Evolutionary conservation across 1,140 invertebrate genomes (phyloP).

Genomic region (Scaptodrosophila lebanonensis): DNA sequence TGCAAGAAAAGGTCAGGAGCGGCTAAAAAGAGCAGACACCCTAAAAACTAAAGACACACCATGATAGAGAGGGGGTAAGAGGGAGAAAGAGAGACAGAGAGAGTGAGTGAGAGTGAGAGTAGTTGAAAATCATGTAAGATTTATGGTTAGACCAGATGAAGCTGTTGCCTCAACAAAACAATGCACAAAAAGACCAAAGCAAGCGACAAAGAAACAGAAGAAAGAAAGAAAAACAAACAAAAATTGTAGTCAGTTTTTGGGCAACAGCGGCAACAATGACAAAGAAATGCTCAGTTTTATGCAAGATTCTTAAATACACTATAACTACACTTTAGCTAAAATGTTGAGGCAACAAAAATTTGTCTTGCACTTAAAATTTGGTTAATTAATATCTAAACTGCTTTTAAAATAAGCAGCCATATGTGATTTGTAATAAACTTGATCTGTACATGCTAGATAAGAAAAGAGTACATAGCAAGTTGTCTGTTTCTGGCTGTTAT

Average conservation of each 20-base stretch:
- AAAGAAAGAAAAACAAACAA: constrained; percentile 5
- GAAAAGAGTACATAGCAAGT: too few species aligned
- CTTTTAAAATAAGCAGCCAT: too few species aligned
- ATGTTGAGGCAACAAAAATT: too few species aligned
- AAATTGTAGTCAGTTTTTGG: constrained; percentile 26
- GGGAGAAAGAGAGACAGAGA: background rate
- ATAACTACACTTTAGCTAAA: too few species aligned
- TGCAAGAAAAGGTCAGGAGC: constrained; percentile 34
- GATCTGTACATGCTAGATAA: too few species aligned
- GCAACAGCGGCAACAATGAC: background rate
- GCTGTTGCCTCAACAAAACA: constrained; percentile 25
- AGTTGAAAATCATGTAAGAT: constrained; percentile 57
- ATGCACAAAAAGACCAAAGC: background rate
- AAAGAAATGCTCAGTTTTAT: constrained; percentile 7
- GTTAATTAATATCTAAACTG: too few species aligned
- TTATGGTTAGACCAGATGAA: constrained; percentile 59
- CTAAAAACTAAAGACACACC: constrained; percentile 28
- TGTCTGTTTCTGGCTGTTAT: too few species aligned
- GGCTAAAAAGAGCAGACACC: constrained; percentile 5
- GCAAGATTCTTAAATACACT: too few species aligned
- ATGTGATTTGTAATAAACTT: too few species aligned
- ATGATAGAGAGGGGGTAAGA: background rate
- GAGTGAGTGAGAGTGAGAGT: constrained; percentile 16
- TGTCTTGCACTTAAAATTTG: too few species aligned
- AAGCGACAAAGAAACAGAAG: constrained; percentile 1